A percentile compares a stretch with the other conserved stretches of the same genome.
Evolutionary conservation across 2,113 vertebrate genomes (phyloP).

Genomic region (Chloroceryle aenea): DNA sequence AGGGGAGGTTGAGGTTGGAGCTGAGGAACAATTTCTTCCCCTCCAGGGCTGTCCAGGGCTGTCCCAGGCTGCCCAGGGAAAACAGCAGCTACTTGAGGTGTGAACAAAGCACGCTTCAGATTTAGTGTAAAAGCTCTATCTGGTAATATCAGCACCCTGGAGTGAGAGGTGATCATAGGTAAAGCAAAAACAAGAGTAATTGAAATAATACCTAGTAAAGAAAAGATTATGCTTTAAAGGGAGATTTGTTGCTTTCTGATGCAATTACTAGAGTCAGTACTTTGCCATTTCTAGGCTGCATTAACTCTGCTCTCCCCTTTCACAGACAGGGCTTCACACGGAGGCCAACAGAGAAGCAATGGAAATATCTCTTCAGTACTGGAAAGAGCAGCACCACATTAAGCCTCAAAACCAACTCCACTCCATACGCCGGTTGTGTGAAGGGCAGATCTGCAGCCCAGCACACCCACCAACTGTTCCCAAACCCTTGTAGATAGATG

Average conservation of each 20-base stretch:
- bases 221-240: background rate
- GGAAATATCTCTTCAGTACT: background rate
- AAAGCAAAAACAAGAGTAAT: background rate
- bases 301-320: background rate
- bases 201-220: background rate
- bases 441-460: background rate
- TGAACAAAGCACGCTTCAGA: background rate
- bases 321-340: background rate
- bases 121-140: background rate
- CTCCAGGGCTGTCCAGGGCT: too few relatives aligned
- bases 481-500: background rate
- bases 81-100: background rate
- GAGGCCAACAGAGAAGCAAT: background rate
- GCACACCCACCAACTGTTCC: background rate
- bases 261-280: background rate
- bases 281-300: background rate
- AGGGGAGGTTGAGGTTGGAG: background rate
- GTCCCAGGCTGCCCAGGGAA: too few relatives aligned
- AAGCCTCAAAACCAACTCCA: background rate
- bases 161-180: fast-evolving
- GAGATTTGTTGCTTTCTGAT: background rate
- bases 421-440: background rate
- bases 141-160: background rate
- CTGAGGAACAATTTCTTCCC: background rate
- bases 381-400: background rate